phyloP scores from a whole-genome alignment of 2,888 invertebrate species.

The Melipona bicolor region DNA sequence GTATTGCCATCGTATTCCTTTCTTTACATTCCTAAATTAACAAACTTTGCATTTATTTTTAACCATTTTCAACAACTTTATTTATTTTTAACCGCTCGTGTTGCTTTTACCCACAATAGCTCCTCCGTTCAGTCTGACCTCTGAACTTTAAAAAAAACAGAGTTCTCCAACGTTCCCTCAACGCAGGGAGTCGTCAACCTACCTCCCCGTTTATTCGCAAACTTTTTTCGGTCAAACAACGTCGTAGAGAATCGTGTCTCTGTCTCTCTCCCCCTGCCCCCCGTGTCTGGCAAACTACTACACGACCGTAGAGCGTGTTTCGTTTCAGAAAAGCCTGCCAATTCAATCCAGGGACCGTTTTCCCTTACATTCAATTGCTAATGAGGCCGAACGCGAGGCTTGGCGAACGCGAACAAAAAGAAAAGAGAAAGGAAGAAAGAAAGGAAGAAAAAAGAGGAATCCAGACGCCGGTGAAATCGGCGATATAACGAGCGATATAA shows the following conservation, averaged over 20 bases:
- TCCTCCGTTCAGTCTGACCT: too few species aligned
- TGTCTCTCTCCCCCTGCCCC: neutral
- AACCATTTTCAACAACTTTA: too few species aligned
- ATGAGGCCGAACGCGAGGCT: conserved; percentile 21
- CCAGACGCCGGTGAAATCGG: conserved; percentile 11
- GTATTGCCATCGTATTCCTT: too few species aligned
- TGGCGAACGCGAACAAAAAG: neutral
- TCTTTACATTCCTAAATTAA: too few species aligned
- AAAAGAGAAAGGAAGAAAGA: neutral
- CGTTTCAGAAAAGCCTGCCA: neutral
- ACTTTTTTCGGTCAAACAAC: conserved; percentile 11
- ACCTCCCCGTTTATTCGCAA: conserved; percentile 13
- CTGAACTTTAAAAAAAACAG: too few species aligned
- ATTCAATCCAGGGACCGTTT: conserved; percentile 24
- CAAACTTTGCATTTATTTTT: too few species aligned
- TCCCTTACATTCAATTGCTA: conserved; percentile 49
- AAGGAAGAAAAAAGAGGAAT: neutral
- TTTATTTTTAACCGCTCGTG: too few species aligned
- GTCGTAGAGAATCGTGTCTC: neutral
- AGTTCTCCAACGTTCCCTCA: too few species aligned
- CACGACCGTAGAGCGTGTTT: neutral
- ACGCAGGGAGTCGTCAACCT: neutral
- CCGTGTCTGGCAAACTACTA: neutral
- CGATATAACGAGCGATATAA: conserved; percentile 47
- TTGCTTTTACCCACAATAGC: too few species aligned